A percentile compares a stretch with the other conserved stretches of the same genome.
These are phyloP conservation scores for Lepidurus couesii DNA, from an alignment of 1,140 invertebrate genomes.

Conservation along the genomic window DNA sequence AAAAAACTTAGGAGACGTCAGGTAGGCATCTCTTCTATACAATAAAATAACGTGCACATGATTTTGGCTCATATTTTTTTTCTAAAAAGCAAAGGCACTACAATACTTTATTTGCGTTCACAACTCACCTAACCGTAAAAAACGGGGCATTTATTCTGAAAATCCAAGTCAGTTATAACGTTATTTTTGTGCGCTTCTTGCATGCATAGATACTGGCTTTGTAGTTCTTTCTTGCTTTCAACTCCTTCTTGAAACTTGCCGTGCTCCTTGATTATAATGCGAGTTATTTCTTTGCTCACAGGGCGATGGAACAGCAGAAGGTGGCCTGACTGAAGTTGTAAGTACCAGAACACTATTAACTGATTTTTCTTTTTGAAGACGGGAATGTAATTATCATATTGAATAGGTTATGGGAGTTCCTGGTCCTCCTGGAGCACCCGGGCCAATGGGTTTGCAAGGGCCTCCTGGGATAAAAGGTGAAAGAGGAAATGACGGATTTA, in stretches of 20 bases:
- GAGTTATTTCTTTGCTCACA: constrained; percentile 45
- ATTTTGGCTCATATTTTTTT: background rate
- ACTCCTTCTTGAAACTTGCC: background rate
- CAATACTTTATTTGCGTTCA: no score
- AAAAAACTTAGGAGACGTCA: constrained; percentile 82
- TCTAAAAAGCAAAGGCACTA: background rate
- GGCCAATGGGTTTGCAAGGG: constrained; percentile 62
- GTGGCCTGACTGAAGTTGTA: constrained; percentile 64
- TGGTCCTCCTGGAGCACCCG: constrained; percentile 64
- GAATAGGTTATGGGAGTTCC: constrained; percentile 60
- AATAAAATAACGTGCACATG: background rate
- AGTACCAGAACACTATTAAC: constrained; percentile 40
- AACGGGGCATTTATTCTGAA: no score
- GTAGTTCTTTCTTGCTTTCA: constrained; percentile 26
- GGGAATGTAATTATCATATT: constrained; percentile 45
- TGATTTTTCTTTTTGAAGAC: constrained; percentile 20
- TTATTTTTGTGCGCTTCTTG: background rate
- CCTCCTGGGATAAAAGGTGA: constrained; percentile 85
- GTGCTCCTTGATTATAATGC: background rate
- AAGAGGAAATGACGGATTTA: constrained; percentile 73
- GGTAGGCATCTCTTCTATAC: constrained; percentile 40
- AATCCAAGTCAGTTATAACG: background rate
- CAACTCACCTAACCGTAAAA: no score
- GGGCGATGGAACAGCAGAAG: constrained; percentile 69
- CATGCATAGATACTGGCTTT: constrained; percentile 7